Conservation (phyloP, 1,140 invertebrate species). For the Mya arenaria region DNA sequence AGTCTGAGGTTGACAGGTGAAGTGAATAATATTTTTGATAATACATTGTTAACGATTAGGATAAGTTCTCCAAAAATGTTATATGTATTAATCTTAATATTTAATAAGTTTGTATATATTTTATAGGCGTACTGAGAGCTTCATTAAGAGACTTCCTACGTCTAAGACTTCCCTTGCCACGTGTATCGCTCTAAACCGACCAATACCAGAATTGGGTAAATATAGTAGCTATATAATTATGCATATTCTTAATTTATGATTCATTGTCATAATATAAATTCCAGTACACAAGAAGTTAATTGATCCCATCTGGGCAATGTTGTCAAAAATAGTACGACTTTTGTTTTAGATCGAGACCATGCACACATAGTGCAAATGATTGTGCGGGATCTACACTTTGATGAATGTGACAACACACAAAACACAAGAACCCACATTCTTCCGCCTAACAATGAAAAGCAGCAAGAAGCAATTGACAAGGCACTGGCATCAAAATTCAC, state of each 20-base stretch:
- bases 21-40: not conserved
- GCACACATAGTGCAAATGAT: conserved; percentile 9
- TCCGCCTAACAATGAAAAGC: conserved; percentile 41
- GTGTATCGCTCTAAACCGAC: conserved; percentile 35
- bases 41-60: not conserved
- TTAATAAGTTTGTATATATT: not conserved
- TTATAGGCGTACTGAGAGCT: conserved; percentile 34
- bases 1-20: conserved; percentile 35
- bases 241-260: not conserved
- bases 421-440: too few relatives aligned
- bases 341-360: conserved; percentile 21
- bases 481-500: conserved; percentile 56
- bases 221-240: not conserved
- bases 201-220: conserved; percentile 34
- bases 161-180: not conserved
- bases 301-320: not conserved
- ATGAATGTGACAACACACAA: too few relatives aligned
- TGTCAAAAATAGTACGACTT: not conserved
- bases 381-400: too few relatives aligned
- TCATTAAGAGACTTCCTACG: not conserved
- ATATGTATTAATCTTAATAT: not conserved
- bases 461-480: conserved; percentile 44
- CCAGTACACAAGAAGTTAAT: not conserved
- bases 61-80: not conserved
- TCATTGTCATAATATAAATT: not conserved